Base-by-base conservation (phyloP, 2,797 vertebrate species). In the Squalus acanthias region DNA sequence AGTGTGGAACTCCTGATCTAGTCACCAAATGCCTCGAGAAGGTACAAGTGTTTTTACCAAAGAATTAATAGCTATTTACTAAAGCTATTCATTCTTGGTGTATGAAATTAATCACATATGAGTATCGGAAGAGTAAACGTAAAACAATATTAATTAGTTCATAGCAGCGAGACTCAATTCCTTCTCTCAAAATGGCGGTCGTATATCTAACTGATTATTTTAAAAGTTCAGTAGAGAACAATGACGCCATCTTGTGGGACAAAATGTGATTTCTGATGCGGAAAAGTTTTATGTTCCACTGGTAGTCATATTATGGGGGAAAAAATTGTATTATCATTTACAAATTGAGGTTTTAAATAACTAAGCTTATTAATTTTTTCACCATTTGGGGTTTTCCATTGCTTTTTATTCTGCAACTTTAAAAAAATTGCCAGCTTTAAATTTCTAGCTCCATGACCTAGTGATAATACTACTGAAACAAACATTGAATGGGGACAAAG, bases 171-270 rank as follows among this genome's bases (percentile, higher is more conserved):
- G 22, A 24, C n/a, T 67, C n/a, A 69, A 69, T 46, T 93, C 67
- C 22, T 95, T 95, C 50, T 53, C 69, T 76, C 50, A 95, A 74
- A 95, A 95, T 95, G 94, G 67, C 70, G 72, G 94, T 50, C 50
- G 74, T 53, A n/a, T 2, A 95, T 74, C 63, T 69, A 46, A 50
- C 50, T 76, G 10, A 20, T 76, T 95, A 95, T 33, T 72, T 72
- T 57, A 57, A 76, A 95, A 33, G 46, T 60, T 74, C 70, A 76
- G 26, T 95, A 95, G 94, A 95, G 94, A 95, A n/a, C 70, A 76
- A 74, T 8, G 94, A 20, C 29, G 94, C 94, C 94, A 95, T 74
- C 94, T 95, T 95, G 94, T 95, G 94, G 91, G 39, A 72, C 39
- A 95, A 95, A 33, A 76, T 29, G 46, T n/a, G 50, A 95, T 74